Conservation (phyloP, 2,797 vertebrate genomes). For the Stomatorhinus walkeri region DNA sequence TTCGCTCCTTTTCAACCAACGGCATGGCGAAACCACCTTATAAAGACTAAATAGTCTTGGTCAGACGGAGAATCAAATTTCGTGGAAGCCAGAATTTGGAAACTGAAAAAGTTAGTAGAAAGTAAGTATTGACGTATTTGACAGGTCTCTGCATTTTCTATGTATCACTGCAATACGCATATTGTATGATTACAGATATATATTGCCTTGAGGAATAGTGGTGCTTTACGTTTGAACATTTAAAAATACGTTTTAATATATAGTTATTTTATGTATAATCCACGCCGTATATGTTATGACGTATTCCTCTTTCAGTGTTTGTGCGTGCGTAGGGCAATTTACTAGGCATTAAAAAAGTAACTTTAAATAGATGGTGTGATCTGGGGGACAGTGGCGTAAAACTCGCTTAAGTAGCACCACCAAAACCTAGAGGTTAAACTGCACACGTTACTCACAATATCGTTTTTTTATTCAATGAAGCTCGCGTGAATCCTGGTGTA, state of each 20-base stretch:
- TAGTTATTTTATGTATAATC: background rate
- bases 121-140: background rate
- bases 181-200: background rate
- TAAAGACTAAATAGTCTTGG: background rate
- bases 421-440: background rate
- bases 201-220: background rate
- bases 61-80: background rate
- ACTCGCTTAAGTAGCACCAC: background rate
- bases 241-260: background rate
- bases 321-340: background rate
- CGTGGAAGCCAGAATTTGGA: background rate
- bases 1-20: background rate
- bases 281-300: background rate
- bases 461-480: background rate
- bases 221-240: background rate
- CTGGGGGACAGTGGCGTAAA: background rate
- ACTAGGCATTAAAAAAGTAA: background rate
- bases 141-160: background rate
- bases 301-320: background rate
- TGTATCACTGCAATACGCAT: background rate
- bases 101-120: background rate
- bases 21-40: background rate
- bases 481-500: background rate
- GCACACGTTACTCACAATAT: background rate
- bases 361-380: background rate